Evolutionary conservation across 2,113 vertebrate species (phyloP), one percentile per base, ranked within the genome.

Genomic region (Uropsilus gracilis): DNA sequence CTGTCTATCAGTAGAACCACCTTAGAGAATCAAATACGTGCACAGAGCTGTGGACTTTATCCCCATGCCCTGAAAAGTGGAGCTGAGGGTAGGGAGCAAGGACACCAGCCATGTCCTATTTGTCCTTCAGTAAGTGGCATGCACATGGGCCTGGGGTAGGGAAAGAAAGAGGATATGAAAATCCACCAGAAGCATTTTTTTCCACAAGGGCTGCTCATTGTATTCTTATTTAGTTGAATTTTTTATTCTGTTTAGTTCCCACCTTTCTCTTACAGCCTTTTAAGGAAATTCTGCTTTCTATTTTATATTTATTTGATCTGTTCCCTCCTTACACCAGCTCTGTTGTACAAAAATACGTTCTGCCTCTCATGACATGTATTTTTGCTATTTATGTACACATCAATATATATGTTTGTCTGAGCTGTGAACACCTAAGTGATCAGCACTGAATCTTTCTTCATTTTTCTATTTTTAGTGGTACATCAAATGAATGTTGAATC

Each of bases 401-500:
- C 22, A 39, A 22, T 46, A 42, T 86, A 55, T 83, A 34, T 84
- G 28, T 64, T 92, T 22, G 1, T 78, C 12, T 63, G 53, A 69
- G 64, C 32, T 57, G 6, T 87, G 64, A 92, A 77, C 83, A 82
- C 12, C 3, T 87, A 92, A 84, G 16, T 64, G 64, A 71, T 76
- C 81, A 80, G 50, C 71, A 75, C 78, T 14, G 17, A 89, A 39
- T 94, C 37, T 87, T 86, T 50, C n/a, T 78, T 78, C 28, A 7
- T 91, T 42, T 75, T 77, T 86, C 37, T 94, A 3, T 90, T 82
- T 89, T 93, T 95, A 42, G 46, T 46, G 81, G 42, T 13, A 81
- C 77, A 82, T 75, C 83, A 92, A 84, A 84, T 81, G 89, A 90
- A 55, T 61, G 53, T 18, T 64, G 53, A 90, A 76, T 94, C 59